Evolutionary conservation across 2,888 invertebrate genomes (phyloP), one percentile per base, ranked within the genome.

Genomic region (Acronicta alni): DNA sequence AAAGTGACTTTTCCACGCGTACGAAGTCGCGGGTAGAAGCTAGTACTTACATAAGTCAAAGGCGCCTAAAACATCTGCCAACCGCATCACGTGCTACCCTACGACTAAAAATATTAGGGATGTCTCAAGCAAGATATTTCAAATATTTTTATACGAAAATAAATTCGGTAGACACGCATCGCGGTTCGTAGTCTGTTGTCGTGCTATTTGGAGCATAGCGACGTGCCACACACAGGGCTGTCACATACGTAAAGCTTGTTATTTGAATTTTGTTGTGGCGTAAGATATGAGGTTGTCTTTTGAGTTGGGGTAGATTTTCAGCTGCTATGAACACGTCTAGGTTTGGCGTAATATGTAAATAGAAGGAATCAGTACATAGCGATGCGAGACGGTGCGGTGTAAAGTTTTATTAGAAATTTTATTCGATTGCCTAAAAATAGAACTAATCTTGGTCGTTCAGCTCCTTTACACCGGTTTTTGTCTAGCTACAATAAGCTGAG

Each of bases 141-240:
- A 35, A 35, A 35, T 35, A 35, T 35, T n/a, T 32, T 35, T 35
- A 12, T 10, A 14, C 16, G 47, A 47, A 61, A 66, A 72, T 66
- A 59, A 65, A 60, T 72, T 72, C 38, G 43, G 54, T 3, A 26
- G 46, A 37, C 15, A 38, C 65, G 41, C 66, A 49, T 66, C 66
- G 43, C 59, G 39, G 30, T 12, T 38, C 39, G 43, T 32, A 38
- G 37, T 45, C 38, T 37, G 39, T 7, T 3, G 5, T n/a, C 38
- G 39, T 32, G 44, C 14, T 53, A 55, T 66, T 51, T 67, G 67
- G 67, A 67, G 67, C 67, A 51, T 2, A 43, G 51, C 51, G 51
- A 44, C 47, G 37, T 55, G 60, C 72, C 72, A 10, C 45, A 20
- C 2, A 0, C 15, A 67, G 67, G 67, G 72, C 3, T 67, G 71